Evolutionary conservation across 2,888 invertebrate species (phyloP), one percentile per base, ranked within the genome.

Genomic region (Bhutanitis thaidina): DNA sequence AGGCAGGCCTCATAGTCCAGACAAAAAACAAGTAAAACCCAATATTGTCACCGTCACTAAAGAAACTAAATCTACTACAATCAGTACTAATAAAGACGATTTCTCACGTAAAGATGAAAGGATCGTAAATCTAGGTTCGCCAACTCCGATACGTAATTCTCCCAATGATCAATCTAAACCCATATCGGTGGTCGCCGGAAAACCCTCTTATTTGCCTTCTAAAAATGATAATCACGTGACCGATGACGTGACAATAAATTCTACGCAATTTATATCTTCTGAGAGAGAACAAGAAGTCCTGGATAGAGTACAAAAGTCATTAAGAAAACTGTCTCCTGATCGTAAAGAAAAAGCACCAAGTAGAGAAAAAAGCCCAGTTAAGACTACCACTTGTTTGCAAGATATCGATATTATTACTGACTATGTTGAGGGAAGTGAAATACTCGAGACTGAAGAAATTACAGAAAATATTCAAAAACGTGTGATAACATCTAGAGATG

Each of bases 281-380:
- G 86, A 89, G 62, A 74, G 77, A 61, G 82, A 86, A 62, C 77
- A 79, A 59, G 81, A 85, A 65, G 72, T 85, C 56, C 56, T 85
- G 12, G 77, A 85, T 40, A 76, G 69, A 61, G 84, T 86, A 3
- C 79, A 87, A 61, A 79, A 80, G 43, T 84, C 85, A 12, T 62
- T 83, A 3, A 69, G 82, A 58, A 86, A 80, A 58, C 58, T 85
- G 12, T 89, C 88, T n/a, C 86, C 87, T 0, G 75, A 77, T 20
- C 76, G 81, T 9, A 79, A 67, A 47, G 67, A 72, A 45, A 75
- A 65, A 46, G 76, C 78, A 29, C 77, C 77, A 0, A 77, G 67
- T 52, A 70, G 75, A 14, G 80, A 78, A 39, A 74, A 57, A 39
- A 80, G 72, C 55, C 77, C 77, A 13, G 60, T 56, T 9, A 82